Conservation (phyloP, 2,113 vertebrate genomes). For the Oncorhynchus masou region DNA sequence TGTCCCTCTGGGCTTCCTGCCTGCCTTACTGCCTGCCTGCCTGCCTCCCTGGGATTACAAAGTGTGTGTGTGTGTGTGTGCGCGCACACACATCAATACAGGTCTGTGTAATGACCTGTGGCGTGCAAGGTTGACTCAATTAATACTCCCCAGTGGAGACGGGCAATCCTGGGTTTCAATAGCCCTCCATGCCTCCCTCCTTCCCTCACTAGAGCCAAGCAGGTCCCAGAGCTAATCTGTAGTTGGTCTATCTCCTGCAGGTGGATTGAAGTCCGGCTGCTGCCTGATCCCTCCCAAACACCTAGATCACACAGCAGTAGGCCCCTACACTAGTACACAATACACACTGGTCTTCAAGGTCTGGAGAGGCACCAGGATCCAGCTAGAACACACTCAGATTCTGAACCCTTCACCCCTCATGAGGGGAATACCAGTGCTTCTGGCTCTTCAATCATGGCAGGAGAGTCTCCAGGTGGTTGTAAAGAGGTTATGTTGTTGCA, state of each 20-base stretch:
- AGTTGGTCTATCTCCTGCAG: slow-evolving; percentile 27
- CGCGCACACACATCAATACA: not conserved
- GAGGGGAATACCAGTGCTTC: no score
- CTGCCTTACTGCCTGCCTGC: not conserved
- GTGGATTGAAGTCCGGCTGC: slow-evolving; percentile 21
- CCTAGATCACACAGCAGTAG: slow-evolving; percentile 27
- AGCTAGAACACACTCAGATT: not conserved
- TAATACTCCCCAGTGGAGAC: slow-evolving; percentile 25
- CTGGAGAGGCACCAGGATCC: not conserved
- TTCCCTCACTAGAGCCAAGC: not conserved
- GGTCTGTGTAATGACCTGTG: slow-evolving; percentile 20
- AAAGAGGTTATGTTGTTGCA: not conserved
- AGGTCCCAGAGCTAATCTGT: slow-evolving; percentile 49
- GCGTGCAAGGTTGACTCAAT: slow-evolving; percentile 11
- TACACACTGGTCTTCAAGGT: not conserved
- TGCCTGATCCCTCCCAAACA: slow-evolving; percentile 8
- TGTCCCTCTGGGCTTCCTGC: not conserved
- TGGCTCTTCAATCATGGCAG: no score
- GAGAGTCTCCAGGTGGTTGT: no score
- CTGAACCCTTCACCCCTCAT: not conserved
- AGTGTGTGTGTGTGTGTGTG: slow-evolving; percentile 11
- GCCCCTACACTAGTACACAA: no score
- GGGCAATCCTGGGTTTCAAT: slow-evolving; percentile 41
- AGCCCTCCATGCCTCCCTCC: not conserved
- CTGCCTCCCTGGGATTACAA: no score